Evolutionary conservation across 1,140 invertebrate species (phyloP).

Genomic region (Cydia splendana): DNA sequence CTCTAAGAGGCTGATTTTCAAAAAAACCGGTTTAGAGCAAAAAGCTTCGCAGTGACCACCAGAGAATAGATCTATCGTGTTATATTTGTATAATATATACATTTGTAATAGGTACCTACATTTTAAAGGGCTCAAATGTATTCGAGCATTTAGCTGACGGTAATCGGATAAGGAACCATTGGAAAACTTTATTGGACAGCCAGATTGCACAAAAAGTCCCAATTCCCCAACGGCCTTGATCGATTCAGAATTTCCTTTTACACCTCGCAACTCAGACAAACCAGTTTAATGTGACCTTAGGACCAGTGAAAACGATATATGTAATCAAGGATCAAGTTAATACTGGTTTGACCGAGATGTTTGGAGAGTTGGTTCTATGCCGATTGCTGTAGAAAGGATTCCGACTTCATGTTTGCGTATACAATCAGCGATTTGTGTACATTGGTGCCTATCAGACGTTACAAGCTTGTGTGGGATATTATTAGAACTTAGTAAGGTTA

Average conservation of each 20-base stretch:
- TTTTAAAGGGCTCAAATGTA: neutral
- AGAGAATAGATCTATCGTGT: no score
- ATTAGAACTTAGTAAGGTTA: no score
- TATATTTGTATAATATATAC: no score
- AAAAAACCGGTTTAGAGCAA: no score
- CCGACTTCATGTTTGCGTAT: neutral
- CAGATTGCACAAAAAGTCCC: neutral
- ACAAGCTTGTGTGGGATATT: neutral
- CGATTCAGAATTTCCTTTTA: neutral
- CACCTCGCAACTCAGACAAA: neutral
- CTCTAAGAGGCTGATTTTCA: no score
- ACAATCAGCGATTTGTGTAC: neutral
- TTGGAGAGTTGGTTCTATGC: neutral
- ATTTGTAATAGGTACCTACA: no score
- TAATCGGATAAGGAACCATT: neutral
- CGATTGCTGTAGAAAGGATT: neutral
- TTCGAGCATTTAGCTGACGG: neutral
- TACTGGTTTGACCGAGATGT: neutral
- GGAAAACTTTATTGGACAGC: neutral
- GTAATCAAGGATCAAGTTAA: neutral
- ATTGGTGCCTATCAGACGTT: neutral
- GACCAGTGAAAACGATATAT: no score
- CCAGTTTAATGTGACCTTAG: no score
- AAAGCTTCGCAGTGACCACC: no score
- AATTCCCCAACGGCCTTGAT: neutral